These are phyloP conservation scores for Pseudopleuronectes americanus DNA, from an alignment of 2,797 vertebrate species.

Conservation along the genomic window DNA sequence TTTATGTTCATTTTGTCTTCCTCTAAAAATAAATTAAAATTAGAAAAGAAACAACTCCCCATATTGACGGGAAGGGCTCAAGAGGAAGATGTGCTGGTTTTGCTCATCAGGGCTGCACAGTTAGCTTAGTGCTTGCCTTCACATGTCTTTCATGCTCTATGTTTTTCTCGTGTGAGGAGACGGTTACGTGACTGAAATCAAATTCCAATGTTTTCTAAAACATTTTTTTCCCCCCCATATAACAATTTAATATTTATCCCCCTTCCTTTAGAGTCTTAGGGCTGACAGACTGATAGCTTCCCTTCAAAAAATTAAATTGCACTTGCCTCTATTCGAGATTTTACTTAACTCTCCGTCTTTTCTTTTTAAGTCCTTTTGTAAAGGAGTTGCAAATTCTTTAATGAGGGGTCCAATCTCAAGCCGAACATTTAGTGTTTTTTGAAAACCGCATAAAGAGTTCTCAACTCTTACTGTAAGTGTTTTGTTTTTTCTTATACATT, in stretches of 20 bases:
- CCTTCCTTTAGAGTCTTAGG: conserved; percentile 99
- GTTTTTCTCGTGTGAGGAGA: conserved; percentile 75
- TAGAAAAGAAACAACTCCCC: conserved; percentile 85
- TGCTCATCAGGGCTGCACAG: conserved; percentile 79
- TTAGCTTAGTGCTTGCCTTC: conserved; percentile 88
- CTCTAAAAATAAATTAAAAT: conserved; percentile 72
- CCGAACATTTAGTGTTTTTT: conserved; percentile 84
- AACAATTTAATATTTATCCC: conserved; percentile 86
- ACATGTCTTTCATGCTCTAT: conserved; percentile 84
- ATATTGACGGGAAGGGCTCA: conserved; percentile 88
- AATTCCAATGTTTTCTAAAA: conserved; percentile 73
- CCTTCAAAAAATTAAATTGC: conserved; percentile 99
- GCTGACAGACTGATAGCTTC: conserved; percentile 99
- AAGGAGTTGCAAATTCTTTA: conserved; percentile 87
- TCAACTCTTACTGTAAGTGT: conserved; percentile 79
- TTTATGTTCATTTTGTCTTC: conserved; percentile 57
- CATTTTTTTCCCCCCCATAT: conserved; percentile 72
- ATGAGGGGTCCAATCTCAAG: conserved; percentile 86
- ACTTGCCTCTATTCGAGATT: conserved; percentile 95
- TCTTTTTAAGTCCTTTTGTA: conserved; percentile 80
- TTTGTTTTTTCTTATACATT: conserved; percentile 54
- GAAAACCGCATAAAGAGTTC: conserved; percentile 79
- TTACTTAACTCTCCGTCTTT: conserved; percentile 72
- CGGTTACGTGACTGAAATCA: conserved; percentile 72
- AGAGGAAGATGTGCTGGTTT: conserved; percentile 92